Evolutionary conservation across 2,797 vertebrate genomes (phyloP), one percentile per base, ranked within the genome.

Genomic region (Parotocinclus haroldoi): DNA sequence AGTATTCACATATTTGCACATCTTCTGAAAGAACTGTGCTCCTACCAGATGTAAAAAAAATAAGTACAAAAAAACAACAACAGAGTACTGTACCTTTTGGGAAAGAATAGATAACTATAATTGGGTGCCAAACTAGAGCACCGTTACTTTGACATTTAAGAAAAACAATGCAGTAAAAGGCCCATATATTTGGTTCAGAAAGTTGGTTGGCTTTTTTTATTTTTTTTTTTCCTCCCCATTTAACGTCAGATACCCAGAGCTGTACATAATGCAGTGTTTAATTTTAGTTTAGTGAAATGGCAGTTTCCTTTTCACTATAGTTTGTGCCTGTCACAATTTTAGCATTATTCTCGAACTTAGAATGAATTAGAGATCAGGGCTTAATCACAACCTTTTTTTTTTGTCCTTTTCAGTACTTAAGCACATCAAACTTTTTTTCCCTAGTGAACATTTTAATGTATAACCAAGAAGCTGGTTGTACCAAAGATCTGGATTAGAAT

Each of bases 41-140:
- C 45, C 37, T 38, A n/a, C 49, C 13, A 38, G 57, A 51, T 58
- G 9, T 27, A 2, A 27, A 27, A 44, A 11, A 46, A 63, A 14
- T 48, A 52, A 27, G 7, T 3, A 16, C 16, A 50, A 14, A 48
- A 48, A 48, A 13, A 50, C 16, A 50, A 85, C 83, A 87, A 88
- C 87, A 85, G 88, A 85, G 86, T 91, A 89, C 88, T 91, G 90
- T 90, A 91, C 89, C 86, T 89, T 87, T 84, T 81, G 78, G 87
- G 87, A 84, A 84, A 82, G 83, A 81, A 78, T 88, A 91, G 86
- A 86, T 84, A 81, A 88, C 87, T 85, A 83, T 90, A 88, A 87
- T 88, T 74, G 79, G 87, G 87, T 91, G 89, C 88, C 87, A 89
- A 89, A 89, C 86, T 81, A 80, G 79, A 84, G 85, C 84, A 80